A percentile compares a stretch with the other conserved stretches of the same genome.
These are phyloP conservation scores for Chrysomela aeneicollis DNA, from an alignment of 2,888 invertebrate genomes.

Conservation along the genomic window DNA sequence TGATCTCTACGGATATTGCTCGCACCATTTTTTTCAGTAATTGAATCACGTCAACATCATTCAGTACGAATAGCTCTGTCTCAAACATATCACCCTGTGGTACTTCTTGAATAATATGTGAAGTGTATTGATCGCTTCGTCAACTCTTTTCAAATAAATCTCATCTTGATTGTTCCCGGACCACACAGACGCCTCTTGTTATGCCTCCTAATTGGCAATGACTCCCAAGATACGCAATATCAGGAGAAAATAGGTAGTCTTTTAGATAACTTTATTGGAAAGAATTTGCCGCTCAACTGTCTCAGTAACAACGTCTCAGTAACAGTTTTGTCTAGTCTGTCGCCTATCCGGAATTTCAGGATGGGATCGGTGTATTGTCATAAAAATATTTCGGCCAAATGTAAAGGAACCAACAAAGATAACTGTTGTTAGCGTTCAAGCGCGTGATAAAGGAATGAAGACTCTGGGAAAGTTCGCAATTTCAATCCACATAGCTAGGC, in stretches of 20 bases:
- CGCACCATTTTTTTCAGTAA: too few species aligned
- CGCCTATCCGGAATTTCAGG: conserved; percentile 27
- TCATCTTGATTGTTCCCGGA: conserved; percentile 6
- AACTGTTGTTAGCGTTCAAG: background rate
- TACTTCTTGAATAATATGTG: too few species aligned
- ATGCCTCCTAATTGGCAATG: conserved; percentile 40
- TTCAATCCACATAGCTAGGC: too few species aligned
- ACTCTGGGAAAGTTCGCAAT: too few species aligned
- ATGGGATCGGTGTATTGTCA: background rate
- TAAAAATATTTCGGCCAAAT: background rate
- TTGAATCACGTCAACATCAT: too few species aligned
- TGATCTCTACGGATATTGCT: too few species aligned
- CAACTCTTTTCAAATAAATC: background rate
- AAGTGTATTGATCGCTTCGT: too few species aligned
- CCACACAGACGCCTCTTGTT: conserved; percentile 35
- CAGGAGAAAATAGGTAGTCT: conserved; percentile 32
- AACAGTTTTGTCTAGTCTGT: conserved; percentile 19
- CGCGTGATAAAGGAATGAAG: too few species aligned
- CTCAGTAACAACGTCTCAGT: conserved; percentile 22
- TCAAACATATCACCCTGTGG: too few species aligned
- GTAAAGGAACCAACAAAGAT: background rate
- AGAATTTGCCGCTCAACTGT: conserved; percentile 23
- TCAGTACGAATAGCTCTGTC: too few species aligned
- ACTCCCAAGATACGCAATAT: conserved; percentile 35
- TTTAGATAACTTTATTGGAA: conserved; percentile 10